Percentiles rank a stretch among this genome's conserved stretches.
These are phyloP conservation scores for Hypothenemus hampei DNA, from an alignment of 1,140 invertebrate species.

Conservation along the genomic window DNA sequence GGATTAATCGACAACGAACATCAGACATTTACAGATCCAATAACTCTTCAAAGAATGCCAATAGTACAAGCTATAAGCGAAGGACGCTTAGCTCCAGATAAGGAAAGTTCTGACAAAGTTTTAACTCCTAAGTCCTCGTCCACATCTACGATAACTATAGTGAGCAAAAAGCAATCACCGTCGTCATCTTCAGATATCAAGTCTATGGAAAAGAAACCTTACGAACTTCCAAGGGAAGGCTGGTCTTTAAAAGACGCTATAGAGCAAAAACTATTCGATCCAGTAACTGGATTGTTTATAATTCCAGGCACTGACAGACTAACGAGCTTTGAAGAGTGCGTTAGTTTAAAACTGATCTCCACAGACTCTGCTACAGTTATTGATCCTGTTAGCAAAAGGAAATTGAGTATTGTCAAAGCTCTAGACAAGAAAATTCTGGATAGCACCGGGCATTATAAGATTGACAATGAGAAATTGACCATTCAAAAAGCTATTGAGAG, in stretches of 20 bases:
- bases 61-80: conserved; percentile 78
- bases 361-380: conserved; percentile 71
- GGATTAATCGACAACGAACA: conserved; percentile 76
- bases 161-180: conserved; percentile 30
- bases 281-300: conserved; percentile 74
- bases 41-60: conserved; percentile 66
- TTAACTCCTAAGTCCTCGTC: conserved; percentile 24
- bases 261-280: conserved; percentile 70
- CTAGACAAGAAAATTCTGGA: conserved; percentile 76
- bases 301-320: conserved; percentile 82
- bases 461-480: conserved; percentile 54
- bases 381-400: conserved; percentile 65
- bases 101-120: conserved; percentile 49
- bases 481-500: conserved; percentile 76
- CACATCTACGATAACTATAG: conserved; percentile 30
- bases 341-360: conserved; percentile 80
- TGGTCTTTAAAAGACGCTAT: conserved; percentile 77
- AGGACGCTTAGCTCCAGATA: conserved; percentile 60
- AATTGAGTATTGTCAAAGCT: conserved; percentile 66
- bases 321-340: conserved; percentile 82
- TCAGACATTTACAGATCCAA: conserved; percentile 75
- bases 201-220: conserved; percentile 51
- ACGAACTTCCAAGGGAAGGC: conserved; percentile 74
- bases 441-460: conserved; percentile 66
- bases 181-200: conserved; percentile 45